Evolutionary conservation across 2,113 vertebrate species (phyloP).

Genomic region (Calyptomena viridis): DNA sequence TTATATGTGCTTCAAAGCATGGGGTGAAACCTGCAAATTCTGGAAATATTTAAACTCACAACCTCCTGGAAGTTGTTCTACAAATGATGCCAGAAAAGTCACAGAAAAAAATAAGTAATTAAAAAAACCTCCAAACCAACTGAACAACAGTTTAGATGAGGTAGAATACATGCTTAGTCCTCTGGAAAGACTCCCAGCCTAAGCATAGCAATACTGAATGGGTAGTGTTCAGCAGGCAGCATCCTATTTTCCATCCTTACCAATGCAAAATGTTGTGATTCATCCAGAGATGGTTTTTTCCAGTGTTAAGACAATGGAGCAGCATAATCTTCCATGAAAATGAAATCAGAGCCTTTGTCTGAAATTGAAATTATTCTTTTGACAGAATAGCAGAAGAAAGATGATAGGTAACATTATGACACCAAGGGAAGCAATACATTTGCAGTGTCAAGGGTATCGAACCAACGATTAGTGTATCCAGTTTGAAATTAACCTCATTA

Average conservation of each 20-base stretch:
- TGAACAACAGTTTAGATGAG: neutral
- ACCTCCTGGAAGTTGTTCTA: neutral
- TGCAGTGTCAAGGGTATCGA: neutral
- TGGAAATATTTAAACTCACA: neutral
- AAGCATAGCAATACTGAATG: neutral
- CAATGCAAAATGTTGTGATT: neutral
- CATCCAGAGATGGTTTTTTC: neutral
- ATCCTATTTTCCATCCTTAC: neutral
- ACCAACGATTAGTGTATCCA: neutral
- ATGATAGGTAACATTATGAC: neutral
- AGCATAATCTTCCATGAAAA: neutral
- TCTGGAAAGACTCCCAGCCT: neutral
- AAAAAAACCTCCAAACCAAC: neutral
- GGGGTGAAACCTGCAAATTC: neutral
- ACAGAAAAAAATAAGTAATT: neutral
- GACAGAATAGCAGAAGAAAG: neutral
- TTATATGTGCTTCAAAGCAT: neutral
- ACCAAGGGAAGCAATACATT: neutral
- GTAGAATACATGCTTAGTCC: neutral
- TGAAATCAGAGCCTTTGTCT: neutral
- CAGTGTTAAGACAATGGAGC: neutral
- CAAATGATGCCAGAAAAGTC: neutral
- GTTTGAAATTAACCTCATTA: slow-evolving; percentile 16
- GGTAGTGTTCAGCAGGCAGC: neutral
- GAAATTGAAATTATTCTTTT: neutral